phyloP scores from a whole-genome alignment of 2,113 vertebrate species.

The Zingel zingel region DNA sequence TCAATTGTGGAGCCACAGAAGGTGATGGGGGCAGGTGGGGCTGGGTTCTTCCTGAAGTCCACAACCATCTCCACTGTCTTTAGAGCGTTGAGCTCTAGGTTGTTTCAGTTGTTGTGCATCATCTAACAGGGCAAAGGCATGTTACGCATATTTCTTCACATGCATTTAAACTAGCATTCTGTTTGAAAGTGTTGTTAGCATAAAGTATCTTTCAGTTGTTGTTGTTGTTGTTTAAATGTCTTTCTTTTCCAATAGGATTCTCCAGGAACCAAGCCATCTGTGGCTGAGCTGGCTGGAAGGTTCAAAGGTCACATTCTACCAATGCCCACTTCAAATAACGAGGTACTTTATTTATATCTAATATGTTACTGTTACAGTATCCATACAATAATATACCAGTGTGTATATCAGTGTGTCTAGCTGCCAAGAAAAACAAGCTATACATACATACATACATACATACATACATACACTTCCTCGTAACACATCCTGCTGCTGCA shows the following conservation, averaged over 20 bases:
- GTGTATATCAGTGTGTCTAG: background rate
- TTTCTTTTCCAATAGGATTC: constrained; percentile 66
- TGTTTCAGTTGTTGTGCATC: background rate
- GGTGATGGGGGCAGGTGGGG: no score
- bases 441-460: no score
- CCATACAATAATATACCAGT: background rate
- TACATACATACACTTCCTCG: no score
- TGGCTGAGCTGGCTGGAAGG: constrained; percentile 83
- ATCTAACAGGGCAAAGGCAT: background rate
- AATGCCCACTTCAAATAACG: constrained; percentile 62
- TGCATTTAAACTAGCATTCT: background rate
- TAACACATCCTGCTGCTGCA: no score
- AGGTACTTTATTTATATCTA: constrained; percentile 58
- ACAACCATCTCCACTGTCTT: no score
- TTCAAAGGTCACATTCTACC: constrained; percentile 78
- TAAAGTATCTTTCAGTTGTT: background rate
- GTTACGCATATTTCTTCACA: background rate
- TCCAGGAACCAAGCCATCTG: constrained; percentile 80
- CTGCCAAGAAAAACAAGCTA: background rate
- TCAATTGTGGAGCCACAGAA: no score
- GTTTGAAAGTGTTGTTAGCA: background rate
- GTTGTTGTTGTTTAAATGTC: background rate
- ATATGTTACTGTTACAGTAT: background rate
- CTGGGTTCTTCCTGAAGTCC: no score
- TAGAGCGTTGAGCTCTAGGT: no score